Base-by-base conservation (phyloP, 2,797 vertebrate species). In the Brachymystax lenok region DNA sequence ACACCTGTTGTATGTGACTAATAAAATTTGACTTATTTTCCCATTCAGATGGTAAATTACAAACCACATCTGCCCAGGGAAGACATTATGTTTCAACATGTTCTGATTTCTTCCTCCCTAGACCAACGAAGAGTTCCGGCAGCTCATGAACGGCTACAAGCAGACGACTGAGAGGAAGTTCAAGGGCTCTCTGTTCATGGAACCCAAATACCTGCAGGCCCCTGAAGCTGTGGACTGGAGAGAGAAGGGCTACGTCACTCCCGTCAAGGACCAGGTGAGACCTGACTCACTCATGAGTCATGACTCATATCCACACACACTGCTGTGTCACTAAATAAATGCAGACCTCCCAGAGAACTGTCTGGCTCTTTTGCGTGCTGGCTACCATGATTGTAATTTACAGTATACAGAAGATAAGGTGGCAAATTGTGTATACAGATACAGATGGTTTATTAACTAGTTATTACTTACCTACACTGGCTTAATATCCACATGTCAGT, bases 261-360 rank as follows among this genome's bases (percentile, higher is more conserved):
- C 91, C 8, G 92, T 96, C 71, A 96, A 96, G 86, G 94, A 96
- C 83, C 95, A 96, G 94, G 96, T 96, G 35, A 73, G 68, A 67
- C 3, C 2, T 12, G 0, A 14, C 7, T 16, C 14, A 17, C n/a
- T 46, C 10, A 46, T 46, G 40, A 46, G 40, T 46, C 10, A 46
- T 46, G 40, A 46, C 40, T 46, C 40, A 12, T 12, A 46, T 46
- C 35, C 40, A 12, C 10, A 35, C 6, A 46, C 40, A 46, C 40
- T 46, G 40, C 40, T 46, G 10, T 46, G 40, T 46, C 10, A 64
- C 6, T 28, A 12, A 12, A 12, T 46, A 12, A 46, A 46, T 46
- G 40, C 8, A 46, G 10, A 46, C 10, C 40, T 46, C 12, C 40
- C 40, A 46, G 40, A 46, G 40, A 46, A 46, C 40, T 12, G 40